Conservation (phyloP, 2,797 vertebrate genomes). For the Acrossocheilus wenchowensis region DNA sequence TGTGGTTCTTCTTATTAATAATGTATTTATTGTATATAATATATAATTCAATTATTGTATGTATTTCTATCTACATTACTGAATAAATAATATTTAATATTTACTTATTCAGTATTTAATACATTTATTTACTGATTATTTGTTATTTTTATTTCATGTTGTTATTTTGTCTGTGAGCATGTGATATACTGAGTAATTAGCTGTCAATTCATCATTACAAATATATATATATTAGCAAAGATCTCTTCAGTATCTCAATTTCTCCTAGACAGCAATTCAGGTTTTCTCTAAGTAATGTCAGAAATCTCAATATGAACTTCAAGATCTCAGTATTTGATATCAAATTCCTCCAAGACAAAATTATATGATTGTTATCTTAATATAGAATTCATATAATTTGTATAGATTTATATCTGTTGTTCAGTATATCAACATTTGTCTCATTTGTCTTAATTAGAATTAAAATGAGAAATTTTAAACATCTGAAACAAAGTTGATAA, state of each 20-base stretch:
- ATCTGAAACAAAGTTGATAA: neutral
- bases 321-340: neutral
- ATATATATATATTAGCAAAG: too few species aligned
- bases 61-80: neutral
- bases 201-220: neutral
- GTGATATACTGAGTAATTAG: neutral
- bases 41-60: neutral
- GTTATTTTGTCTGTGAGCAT: neutral
- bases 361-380: neutral
- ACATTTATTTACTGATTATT: neutral
- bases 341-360: neutral
- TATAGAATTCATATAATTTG: neutral
- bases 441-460: neutral
- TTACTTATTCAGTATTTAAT: neutral
- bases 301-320: neutral
- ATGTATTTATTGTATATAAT: neutral
- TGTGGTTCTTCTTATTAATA: neutral
- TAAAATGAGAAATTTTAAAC: neutral
- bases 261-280: neutral
- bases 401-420: neutral
- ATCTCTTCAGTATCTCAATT: neutral
- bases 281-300: neutral
- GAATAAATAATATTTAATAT: neutral
- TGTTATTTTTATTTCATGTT: neutral
- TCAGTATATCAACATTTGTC: neutral